phyloP scores from a whole-genome alignment of 2,797 vertebrate genomes.

The Cyprinella venusta region DNA sequence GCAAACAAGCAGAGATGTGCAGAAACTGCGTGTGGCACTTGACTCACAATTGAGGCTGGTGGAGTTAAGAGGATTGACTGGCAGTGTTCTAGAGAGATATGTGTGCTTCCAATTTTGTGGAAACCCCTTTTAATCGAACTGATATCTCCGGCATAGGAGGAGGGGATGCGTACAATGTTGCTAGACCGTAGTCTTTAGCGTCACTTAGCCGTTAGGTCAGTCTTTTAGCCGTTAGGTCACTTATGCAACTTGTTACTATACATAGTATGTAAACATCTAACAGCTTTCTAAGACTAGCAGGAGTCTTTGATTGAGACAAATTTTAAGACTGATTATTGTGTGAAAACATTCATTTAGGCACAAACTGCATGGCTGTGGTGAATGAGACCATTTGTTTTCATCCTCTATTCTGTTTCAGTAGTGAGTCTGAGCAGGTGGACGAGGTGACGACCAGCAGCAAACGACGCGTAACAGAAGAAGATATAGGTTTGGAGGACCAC shows the following conservation, averaged over 20 bases:
- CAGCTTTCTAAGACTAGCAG: background rate
- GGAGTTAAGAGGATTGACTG: no score
- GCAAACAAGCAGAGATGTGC: no score
- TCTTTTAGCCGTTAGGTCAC: no score
- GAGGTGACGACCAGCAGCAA: conserved; percentile 68
- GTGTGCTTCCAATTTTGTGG: background rate
- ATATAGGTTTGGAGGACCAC: conserved; percentile 65
- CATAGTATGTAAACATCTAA: background rate
- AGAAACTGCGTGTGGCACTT: no score
- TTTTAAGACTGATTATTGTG: background rate
- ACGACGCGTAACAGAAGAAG: conserved; percentile 64
- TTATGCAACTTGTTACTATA: no score
- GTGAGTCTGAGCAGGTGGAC: conserved; percentile 56
- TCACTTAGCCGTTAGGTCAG: no score
- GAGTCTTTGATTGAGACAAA: background rate
- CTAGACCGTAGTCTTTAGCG: no score
- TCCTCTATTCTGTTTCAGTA: conserved; percentile 68
- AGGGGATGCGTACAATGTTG: no score
- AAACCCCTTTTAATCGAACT: background rate
- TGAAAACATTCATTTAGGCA: background rate
- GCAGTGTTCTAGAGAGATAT: background rate
- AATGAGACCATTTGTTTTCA: conserved; percentile 47
- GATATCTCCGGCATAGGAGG: no score
- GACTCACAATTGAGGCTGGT: no score
- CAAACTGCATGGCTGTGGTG: background rate